Evolutionary conservation across 2,888 invertebrate species (phyloP).

Genomic region (Aphrophora alni): DNA sequence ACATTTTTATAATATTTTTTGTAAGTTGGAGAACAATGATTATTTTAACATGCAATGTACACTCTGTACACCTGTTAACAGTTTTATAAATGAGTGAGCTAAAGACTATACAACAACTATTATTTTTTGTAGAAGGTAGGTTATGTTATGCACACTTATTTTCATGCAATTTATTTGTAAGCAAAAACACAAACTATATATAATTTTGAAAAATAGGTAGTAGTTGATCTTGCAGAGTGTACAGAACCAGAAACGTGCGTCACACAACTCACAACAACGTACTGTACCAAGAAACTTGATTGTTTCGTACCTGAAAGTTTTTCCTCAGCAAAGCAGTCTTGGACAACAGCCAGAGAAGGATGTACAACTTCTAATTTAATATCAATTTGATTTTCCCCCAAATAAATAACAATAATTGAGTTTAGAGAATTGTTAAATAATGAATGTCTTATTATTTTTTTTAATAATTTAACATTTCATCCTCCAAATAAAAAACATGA

Average conservation of each 20-base stretch:
- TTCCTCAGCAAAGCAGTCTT: conserved; percentile 9
- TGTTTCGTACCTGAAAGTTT: conserved; percentile 20
- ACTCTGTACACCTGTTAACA: not conserved
- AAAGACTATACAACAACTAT: not conserved
- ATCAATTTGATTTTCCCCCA: not conserved
- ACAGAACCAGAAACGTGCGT: conserved; percentile 15
- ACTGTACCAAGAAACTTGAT: conserved; percentile 10
- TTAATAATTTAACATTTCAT: too few species aligned
- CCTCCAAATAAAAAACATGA: too few species aligned
- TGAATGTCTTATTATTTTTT: too few species aligned
- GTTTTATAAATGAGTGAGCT: not conserved
- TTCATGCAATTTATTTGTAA: not conserved
- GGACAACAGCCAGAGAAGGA: not conserved
- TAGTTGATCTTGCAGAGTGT: conserved; percentile 14
- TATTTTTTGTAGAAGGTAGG: not conserved
- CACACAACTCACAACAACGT: conserved; percentile 22
- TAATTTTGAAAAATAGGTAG: not conserved
- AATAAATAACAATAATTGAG: not conserved
- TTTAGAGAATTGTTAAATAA: not conserved
- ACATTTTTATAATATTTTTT: not conserved
- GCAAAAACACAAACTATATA: not conserved
- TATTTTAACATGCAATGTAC: not conserved
- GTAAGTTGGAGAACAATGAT: not conserved
- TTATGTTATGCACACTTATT: not conserved
- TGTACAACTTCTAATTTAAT: not conserved